These are phyloP conservation scores for Babylonia areolata DNA, from an alignment of 1,140 invertebrate genomes.

Conservation along the genomic window DNA sequence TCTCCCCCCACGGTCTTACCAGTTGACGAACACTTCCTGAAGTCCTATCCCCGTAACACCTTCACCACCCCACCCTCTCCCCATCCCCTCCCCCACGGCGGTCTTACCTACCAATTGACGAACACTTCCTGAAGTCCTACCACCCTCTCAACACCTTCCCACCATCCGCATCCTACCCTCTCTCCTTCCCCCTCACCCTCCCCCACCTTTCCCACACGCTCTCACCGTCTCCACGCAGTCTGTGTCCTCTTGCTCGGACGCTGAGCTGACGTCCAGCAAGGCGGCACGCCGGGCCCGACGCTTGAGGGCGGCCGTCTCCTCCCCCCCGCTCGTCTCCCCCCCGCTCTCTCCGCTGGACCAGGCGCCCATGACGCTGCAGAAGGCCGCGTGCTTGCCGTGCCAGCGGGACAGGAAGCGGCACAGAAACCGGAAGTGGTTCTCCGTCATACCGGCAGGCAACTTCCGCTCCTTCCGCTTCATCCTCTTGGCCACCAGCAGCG, in stretches of 20 bases:
- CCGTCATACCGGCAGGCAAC: background rate
- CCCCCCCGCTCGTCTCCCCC: background rate
- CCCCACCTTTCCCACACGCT: background rate
- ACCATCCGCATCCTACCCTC: no score
- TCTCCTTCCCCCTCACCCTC: no score
- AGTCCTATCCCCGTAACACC: no score
- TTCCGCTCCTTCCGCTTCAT: background rate
- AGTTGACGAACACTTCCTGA: no score
- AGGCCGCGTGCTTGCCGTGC: constrained; percentile 23
- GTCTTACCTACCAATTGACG: no score
- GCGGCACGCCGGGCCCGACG: background rate
- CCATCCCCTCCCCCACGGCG: no score
- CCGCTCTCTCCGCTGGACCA: constrained; percentile 29
- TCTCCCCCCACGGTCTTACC: no score
- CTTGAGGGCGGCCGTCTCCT: background rate
- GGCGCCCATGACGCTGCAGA: constrained; percentile 13
- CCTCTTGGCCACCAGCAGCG: background rate
- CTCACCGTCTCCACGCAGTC: constrained; percentile 5
- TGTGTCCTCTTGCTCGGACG: constrained; percentile 5
- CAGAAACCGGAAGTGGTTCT: constrained; percentile 1
- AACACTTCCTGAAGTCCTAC: no score
- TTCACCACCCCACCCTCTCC: no score
- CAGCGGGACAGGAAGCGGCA: constrained; percentile 34
- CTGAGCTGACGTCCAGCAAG: background rate
- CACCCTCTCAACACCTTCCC: no score